These are phyloP conservation scores for Cichladusa arquata DNA, from an alignment of 2,113 vertebrate species.

Conservation along the genomic window DNA sequence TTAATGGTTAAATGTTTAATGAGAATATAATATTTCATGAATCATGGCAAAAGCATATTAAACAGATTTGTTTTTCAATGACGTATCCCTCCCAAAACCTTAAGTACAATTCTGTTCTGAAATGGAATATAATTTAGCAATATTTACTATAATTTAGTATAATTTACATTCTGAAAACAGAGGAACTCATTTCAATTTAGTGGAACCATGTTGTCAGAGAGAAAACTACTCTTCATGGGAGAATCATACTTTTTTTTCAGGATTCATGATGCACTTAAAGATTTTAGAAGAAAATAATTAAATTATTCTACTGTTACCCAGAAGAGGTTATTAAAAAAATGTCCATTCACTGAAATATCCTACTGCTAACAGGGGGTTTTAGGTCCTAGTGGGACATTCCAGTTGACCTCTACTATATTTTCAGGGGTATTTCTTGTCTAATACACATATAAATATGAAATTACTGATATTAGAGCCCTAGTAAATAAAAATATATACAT, in stretches of 20 bases:
- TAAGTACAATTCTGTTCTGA: background rate
- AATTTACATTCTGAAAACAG: background rate
- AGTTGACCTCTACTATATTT: background rate
- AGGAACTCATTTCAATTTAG: background rate
- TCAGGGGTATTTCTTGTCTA: background rate
- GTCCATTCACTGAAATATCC: background rate
- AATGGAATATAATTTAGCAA: background rate
- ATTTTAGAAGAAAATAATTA: background rate
- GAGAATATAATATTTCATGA: background rate
- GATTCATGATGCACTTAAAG: background rate
- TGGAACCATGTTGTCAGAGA: background rate
- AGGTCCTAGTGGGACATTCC: background rate
- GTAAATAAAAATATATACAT: background rate
- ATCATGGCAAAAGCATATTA: background rate
- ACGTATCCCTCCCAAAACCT: background rate
- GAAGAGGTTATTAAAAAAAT: background rate
- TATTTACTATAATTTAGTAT: background rate
- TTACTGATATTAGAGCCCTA: background rate
- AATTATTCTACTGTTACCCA: background rate
- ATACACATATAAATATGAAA: background rate
- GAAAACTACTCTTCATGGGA: background rate
- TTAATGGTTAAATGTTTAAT: background rate
- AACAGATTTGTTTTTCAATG: background rate
- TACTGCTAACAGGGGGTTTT: background rate
- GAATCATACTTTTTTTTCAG: background rate